These are phyloP conservation scores for Vollenhovia emeryi DNA, from an alignment of 1,140 invertebrate species.

Conservation along the genomic window DNA sequence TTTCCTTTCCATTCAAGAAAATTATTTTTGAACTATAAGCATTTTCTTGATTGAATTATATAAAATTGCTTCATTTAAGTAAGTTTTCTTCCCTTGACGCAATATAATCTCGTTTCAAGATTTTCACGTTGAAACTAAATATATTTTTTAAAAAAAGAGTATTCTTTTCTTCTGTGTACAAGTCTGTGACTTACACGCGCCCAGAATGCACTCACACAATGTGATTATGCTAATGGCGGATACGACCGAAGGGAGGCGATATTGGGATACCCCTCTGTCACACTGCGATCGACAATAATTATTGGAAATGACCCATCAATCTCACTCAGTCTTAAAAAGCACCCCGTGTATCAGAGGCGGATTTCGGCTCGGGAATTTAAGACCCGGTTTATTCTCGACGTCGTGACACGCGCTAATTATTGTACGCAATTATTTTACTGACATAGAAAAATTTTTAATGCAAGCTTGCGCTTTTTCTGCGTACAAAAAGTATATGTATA, in stretches of 20 bases:
- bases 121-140: too few relatives aligned
- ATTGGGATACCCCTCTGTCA: conserved; percentile 27
- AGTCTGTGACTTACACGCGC: too few relatives aligned
- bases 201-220: conserved; percentile 66
- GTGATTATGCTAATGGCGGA: conserved; percentile 74
- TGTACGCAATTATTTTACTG: neutral
- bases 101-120: too few relatives aligned
- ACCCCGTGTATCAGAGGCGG: neutral
- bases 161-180: too few relatives aligned
- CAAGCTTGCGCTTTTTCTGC: neutral
- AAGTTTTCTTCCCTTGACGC: too few relatives aligned
- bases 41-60: too few relatives aligned
- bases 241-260: neutral
- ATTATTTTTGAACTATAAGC: too few relatives aligned
- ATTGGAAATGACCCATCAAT: conserved; percentile 49
- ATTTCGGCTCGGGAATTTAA: neutral
- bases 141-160: too few relatives aligned
- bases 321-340: conserved; percentile 10
- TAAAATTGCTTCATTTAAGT: too few relatives aligned
- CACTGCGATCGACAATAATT: conserved; percentile 34
- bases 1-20: too few relatives aligned
- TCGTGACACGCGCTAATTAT: neutral
- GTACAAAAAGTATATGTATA: neutral
- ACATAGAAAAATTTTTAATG: neutral
- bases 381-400: neutral